A percentile compares a stretch with the other conserved stretches of the same genome.
phyloP scores from a whole-genome alignment of 2,888 invertebrate species.

The Capitulum mitella region DNA sequence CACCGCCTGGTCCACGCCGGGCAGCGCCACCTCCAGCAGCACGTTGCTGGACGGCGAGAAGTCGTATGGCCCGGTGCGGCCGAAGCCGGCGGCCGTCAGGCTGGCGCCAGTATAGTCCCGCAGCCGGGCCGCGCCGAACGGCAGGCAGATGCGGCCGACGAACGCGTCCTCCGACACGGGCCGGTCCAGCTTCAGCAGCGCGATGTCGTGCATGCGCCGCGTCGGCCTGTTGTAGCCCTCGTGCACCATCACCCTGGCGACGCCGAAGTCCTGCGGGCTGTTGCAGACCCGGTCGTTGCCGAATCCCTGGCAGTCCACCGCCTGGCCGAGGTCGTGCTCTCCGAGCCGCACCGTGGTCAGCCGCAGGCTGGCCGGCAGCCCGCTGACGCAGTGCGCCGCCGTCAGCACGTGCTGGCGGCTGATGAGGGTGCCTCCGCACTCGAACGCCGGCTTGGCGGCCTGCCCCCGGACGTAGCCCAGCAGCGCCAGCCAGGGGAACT shows the following conservation, averaged over 20 bases:
- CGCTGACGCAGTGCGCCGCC: conserved; percentile 27
- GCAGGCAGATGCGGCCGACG: background rate
- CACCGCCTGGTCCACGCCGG: background rate
- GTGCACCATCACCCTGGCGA: background rate
- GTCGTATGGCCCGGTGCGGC: background rate
- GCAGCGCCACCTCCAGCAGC: background rate
- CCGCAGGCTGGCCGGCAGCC: background rate
- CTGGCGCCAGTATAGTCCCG: background rate
- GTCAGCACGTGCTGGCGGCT: conserved; percentile 27
- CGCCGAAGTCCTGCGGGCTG: background rate
- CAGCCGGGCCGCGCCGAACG: background rate
- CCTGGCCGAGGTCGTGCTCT: background rate
- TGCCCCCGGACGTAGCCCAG: conserved; percentile 3
- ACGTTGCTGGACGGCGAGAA: background rate
- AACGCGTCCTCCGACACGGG: background rate
- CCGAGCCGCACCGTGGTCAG: background rate
- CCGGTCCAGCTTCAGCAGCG: conserved; percentile 4
- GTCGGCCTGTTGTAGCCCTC: background rate
- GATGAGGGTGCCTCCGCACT: conserved; percentile 27
- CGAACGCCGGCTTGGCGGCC: background rate
- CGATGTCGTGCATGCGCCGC: background rate
- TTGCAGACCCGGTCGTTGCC: background rate
- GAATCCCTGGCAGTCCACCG: background rate
- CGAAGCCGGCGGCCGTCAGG: conserved; percentile 2
- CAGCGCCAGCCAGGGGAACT: conserved; percentile 31